Evolutionary conservation across 2,113 vertebrate genomes (phyloP).

Genomic region (Vulpes vulpes): DNA sequence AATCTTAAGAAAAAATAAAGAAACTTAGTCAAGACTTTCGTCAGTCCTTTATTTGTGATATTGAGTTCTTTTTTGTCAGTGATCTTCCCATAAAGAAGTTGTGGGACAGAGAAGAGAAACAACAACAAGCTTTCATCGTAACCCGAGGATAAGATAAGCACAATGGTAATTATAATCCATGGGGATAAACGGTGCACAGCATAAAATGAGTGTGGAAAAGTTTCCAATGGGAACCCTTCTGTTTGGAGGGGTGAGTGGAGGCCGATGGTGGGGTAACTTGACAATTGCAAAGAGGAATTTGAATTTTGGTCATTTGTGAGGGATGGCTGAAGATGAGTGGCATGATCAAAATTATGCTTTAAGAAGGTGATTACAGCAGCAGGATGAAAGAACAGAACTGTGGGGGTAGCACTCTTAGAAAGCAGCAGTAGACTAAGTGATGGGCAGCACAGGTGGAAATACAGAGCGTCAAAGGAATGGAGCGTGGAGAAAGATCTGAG

Average conservation of each 20-base stretch:
- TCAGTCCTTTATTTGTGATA: background rate
- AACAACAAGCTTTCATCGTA: background rate
- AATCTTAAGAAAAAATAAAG: background rate
- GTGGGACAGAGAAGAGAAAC: background rate
- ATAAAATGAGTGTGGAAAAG: background rate
- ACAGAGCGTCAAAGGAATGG: background rate
- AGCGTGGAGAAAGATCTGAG: background rate
- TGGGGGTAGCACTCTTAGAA: background rate
- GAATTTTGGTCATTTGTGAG: background rate
- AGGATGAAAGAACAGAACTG: background rate
- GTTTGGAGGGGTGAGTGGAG: background rate
- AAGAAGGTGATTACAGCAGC: background rate
- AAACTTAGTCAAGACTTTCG: background rate
- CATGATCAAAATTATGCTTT: background rate
- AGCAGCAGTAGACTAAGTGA: background rate
- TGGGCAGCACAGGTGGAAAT: background rate
- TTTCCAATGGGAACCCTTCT: background rate
- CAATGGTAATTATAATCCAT: background rate
- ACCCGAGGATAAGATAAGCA: background rate
- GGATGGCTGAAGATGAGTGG: no score
- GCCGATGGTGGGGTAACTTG: background rate
- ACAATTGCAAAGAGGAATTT: background rate
- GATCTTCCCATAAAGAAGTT: background rate
- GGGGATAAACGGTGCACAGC: background rate
- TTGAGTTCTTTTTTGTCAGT: background rate